Base-by-base conservation (phyloP, 2,113 vertebrate genomes). In the Ciconia stormi region DNA sequence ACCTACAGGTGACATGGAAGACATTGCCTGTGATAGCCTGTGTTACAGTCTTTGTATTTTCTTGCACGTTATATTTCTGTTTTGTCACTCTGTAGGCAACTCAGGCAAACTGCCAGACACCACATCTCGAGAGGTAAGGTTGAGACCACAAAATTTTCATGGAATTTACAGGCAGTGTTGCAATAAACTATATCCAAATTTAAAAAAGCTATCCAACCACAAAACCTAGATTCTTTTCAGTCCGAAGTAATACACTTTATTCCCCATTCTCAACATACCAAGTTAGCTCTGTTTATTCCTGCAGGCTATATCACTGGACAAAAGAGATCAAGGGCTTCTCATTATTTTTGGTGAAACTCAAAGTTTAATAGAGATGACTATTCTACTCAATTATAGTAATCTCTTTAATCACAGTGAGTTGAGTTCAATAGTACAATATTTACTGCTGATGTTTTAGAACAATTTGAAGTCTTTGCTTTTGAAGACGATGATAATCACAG, bases 391-490 rank as follows among this genome's bases (percentile, higher is more conserved):
- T 95, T 90, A 93, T 59, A 94, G 71, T 74, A 91, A 96, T 96
- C 72, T 95, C 89, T 98, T 97, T 97, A 95, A 97, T 97, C 89
- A 97, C 69, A 95, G 71, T 76, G 77, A 91, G 76, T 77, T 91
- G 65, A 81, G 79, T 91, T 97, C 77, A 67, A 91, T 52, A 91
- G 72, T 87, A 83, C 70, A 97, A 87, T 97, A 97, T 97, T 98
- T 97, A 95, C 72, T 87, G 67, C 23, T 91, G 71, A 90, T 95
- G 56, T 83, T 97, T 97, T 91, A 87, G 94, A 97, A 96, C 81
- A 97, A 98, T 95, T 96, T 96, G 81, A 97, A 98, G 70, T 30
- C n/a, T 86, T 84, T 62, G 62, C 84, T 96, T 97, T 93, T 95
- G 91, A 97, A 80, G 88, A 73, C 85, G 93, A 63, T 62, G 66